phyloP scores from a whole-genome alignment of 2,797 vertebrate species.

The Margarornis squamiger region DNA sequence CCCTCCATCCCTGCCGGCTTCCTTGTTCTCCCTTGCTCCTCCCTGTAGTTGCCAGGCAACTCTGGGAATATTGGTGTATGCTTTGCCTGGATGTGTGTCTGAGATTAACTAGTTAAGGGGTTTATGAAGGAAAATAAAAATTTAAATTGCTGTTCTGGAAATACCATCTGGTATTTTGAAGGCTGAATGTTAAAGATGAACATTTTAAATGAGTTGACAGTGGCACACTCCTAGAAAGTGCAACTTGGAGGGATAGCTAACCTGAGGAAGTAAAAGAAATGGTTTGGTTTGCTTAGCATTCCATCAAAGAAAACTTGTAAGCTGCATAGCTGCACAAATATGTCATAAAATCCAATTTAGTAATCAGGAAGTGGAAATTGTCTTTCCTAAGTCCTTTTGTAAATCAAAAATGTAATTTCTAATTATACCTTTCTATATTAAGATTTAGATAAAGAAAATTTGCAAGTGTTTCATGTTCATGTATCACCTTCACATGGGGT shows the following conservation, averaged over 20 bases:
- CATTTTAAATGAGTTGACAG: conserved; percentile 10
- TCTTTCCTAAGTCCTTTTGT: background rate
- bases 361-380: background rate
- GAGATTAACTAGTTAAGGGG: conserved; percentile 78
- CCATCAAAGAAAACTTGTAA: background rate
- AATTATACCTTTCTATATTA: background rate
- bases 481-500: background rate
- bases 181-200: conserved; percentile 33
- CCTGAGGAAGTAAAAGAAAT: background rate
- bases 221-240: conserved; percentile 12
- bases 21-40: conserved; percentile 71
- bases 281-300: background rate
- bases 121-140: conserved; percentile 55
- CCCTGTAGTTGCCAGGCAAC: conserved; percentile 80
- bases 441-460: background rate
- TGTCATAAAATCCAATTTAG: background rate
- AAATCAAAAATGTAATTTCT: background rate
- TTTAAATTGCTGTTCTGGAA: conserved; percentile 45
- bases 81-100: conserved; percentile 28
- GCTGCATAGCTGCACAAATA: background rate
- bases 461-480: background rate
- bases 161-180: conserved; percentile 64
- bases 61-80: conserved; percentile 72
- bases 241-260: conserved; percentile 3
- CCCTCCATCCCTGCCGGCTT: conserved; percentile 63